A percentile compares a stretch with the other conserved stretches of the same genome.
Conservation (phyloP, 2,888 invertebrate species). For the Drosophila merina region DNA sequence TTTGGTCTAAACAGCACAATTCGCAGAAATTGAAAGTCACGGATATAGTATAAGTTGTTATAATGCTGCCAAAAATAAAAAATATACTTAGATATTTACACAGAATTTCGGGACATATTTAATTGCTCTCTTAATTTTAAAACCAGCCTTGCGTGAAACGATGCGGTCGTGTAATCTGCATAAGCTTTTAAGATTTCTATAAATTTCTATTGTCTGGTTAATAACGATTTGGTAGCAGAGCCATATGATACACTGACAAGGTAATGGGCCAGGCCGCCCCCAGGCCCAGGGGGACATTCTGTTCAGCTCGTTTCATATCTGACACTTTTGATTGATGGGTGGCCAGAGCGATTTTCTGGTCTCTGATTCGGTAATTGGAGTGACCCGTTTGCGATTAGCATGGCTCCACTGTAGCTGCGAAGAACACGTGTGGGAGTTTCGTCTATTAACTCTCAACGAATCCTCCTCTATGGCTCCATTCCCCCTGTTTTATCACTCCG, state of each 20-base stretch:
- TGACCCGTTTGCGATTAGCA: not conserved
- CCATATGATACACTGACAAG: constrained; percentile 25
- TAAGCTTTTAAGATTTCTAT: constrained; percentile 41
- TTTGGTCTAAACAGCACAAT: constrained; percentile 15
- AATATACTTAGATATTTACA: constrained; percentile 15
- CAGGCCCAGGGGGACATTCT: constrained; percentile 12
- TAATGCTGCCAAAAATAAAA: constrained; percentile 39
- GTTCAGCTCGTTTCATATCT: constrained; percentile 22
- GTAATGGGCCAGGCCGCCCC: constrained; percentile 30
- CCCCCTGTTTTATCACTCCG: constrained; percentile 13
- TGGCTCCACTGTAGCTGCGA: constrained; percentile 7
- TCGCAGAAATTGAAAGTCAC: constrained; percentile 19
- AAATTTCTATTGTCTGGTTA: constrained; percentile 55
- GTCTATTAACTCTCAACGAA: constrained; percentile 19
- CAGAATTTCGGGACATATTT: constrained; percentile 10
- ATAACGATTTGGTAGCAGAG: constrained; percentile 30
- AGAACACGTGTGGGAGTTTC: constrained; percentile 40
- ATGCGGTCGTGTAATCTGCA: constrained; percentile 35
- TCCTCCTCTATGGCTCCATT: not conserved
- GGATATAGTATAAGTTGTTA: constrained; percentile 21
- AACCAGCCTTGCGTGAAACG: constrained; percentile 57
- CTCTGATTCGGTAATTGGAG: constrained; percentile 23
- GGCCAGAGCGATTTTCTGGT: constrained; percentile 26
- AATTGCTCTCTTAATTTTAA: constrained; percentile 9
- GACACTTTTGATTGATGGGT: constrained; percentile 38